phyloP scores from a whole-genome alignment of 1,140 invertebrate species.

The Ruditapes philippinarum region DNA sequence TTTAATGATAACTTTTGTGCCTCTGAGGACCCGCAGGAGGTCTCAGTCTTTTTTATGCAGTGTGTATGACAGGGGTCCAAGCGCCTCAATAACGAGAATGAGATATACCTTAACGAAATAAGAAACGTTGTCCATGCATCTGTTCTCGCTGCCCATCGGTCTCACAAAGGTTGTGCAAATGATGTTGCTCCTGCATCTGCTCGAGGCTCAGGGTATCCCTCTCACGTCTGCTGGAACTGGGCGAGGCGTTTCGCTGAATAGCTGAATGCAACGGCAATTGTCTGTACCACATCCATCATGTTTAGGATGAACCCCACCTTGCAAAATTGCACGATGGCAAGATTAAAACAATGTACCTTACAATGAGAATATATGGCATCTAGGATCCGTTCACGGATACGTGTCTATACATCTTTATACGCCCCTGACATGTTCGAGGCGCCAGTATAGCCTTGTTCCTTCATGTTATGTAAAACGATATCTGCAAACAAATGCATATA shows the following conservation, averaged over 20 bases:
- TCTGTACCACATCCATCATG: conserved; percentile 51
- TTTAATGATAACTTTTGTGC: conserved; percentile 7
- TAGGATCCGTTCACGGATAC: conserved; percentile 24
- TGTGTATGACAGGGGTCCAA: conserved; percentile 10
- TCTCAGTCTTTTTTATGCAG: conserved; percentile 36
- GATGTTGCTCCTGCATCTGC: conserved; percentile 18
- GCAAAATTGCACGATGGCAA: conserved; percentile 59
- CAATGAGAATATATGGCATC: conserved; percentile 63
- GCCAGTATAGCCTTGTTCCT: conserved; percentile 60
- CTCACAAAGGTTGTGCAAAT: conserved; percentile 46
- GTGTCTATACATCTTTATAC: conserved; percentile 40
- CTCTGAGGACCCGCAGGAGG: not conserved
- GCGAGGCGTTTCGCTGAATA: conserved; percentile 54
- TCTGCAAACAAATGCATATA: conserved; percentile 5
- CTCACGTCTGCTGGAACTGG: not conserved
- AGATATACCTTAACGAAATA: conserved; percentile 19
- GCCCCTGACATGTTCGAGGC: conserved; percentile 39
- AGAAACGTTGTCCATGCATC: conserved; percentile 48
- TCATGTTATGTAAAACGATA: not conserved
- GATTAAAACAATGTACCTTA: conserved; percentile 62
- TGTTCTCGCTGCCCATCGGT: conserved; percentile 47
- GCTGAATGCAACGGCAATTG: conserved; percentile 58
- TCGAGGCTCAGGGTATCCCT: not conserved
- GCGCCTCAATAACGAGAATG: not conserved
- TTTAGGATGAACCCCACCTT: conserved; percentile 28